Percentiles rank a stretch among this genome's conserved stretches.
Evolutionary conservation across 2,888 invertebrate species (phyloP).

Genomic region (Platerodrilus igneus): DNA sequence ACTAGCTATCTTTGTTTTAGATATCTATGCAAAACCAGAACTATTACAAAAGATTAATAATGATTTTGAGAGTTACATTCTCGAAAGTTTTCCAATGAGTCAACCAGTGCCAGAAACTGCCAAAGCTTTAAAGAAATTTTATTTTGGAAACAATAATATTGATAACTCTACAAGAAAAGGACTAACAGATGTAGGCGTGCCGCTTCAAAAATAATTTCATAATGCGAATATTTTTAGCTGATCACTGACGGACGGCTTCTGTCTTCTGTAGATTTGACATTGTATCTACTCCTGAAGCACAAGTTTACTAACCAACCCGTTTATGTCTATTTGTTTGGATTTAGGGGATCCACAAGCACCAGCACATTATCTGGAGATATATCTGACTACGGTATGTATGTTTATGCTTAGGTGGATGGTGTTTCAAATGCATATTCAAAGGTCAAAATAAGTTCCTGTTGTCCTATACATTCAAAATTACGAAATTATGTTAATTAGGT

Average conservation of each 20-base stretch:
- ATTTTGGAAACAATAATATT: constrained; percentile 45
- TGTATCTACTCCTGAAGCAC: background rate
- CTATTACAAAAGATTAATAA: constrained; percentile 45
- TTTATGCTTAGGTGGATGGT: too few species aligned
- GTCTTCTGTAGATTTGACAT: background rate
- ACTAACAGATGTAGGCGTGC: too few species aligned
- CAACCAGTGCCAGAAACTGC: too few species aligned
- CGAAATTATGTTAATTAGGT: too few species aligned
- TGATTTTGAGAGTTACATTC: constrained; percentile 46
- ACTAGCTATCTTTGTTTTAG: too few species aligned
- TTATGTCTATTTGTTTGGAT: constrained; percentile 63
- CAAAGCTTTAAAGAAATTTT: constrained; percentile 47
- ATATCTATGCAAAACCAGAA: too few species aligned
- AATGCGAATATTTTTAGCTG: constrained; percentile 9
- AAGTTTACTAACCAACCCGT: constrained; percentile 48
- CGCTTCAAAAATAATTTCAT: too few species aligned
- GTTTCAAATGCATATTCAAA: too few species aligned
- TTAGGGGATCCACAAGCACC: constrained; percentile 63
- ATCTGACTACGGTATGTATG: constrained; percentile 57
- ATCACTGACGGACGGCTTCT: constrained; percentile 3
- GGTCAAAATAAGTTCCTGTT: too few species aligned
- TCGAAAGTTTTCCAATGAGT: constrained; percentile 46
- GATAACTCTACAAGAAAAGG: too few species aligned
- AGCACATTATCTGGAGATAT: constrained; percentile 65
- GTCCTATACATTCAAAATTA: too few species aligned